Conservation (phyloP, 2,113 vertebrate species). For the Calypte anna region DNA sequence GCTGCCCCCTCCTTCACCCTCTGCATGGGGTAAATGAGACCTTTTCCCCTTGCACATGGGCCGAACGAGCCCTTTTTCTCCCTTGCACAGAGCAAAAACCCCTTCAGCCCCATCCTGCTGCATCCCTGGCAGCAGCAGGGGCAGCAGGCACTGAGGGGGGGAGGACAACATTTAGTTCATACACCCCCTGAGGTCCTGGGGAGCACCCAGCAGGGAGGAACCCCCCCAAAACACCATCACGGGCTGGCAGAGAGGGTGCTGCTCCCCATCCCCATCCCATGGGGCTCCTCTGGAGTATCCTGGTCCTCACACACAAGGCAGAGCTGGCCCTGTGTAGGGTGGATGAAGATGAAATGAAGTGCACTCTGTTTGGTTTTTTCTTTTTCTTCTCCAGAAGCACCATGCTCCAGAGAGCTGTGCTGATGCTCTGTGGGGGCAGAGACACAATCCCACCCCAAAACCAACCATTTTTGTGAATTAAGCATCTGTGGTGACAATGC, state of each 20-base stretch:
- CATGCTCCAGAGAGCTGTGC: rapidly evolving
- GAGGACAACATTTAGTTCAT: background rate
- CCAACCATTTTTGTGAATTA: rapidly evolving
- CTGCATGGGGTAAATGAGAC: background rate
- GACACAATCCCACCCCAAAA: rapidly evolving
- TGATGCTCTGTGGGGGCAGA: background rate
- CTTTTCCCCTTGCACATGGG: background rate
- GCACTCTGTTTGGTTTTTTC: background rate
- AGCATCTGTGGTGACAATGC: rapidly evolving
- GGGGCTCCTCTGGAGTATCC: background rate
- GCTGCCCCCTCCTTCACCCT: background rate
- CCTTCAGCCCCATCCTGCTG: background rate
- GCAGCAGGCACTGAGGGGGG: background rate
- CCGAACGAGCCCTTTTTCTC: background rate
- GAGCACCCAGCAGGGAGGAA: background rate
- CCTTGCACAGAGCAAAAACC: background rate
- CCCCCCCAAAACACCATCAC: background rate
- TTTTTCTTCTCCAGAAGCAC: background rate
- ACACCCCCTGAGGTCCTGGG: background rate
- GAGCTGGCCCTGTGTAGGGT: background rate
- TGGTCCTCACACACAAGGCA: background rate
- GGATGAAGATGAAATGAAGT: background rate
- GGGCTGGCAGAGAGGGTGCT: rapidly evolving
- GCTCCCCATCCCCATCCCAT: background rate
- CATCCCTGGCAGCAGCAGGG: background rate